Percentiles rank a stretch among this genome's conserved stretches.
Conservation (phyloP, 37 sponge, comb jelly and placozoan genomes). For the Petrosia ficiformis region DNA sequence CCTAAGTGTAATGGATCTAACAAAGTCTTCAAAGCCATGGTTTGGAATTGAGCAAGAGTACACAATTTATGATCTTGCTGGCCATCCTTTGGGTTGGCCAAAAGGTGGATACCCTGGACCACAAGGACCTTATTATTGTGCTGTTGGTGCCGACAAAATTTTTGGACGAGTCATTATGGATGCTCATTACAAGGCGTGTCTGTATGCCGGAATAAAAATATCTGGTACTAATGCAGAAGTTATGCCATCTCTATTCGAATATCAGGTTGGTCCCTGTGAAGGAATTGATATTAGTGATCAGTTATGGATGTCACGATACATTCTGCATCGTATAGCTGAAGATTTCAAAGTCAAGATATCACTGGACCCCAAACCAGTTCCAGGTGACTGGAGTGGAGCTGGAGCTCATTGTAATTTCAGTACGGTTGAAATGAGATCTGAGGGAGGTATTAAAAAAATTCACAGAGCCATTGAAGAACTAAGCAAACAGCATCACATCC, state of each 20-base stretch:
- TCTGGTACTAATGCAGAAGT: slow-evolving; percentile 97
- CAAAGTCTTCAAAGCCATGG: slow-evolving; percentile 73
- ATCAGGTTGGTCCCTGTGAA: slow-evolving; percentile 93
- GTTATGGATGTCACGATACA: slow-evolving; percentile 92
- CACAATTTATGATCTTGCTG: slow-evolving; percentile 66
- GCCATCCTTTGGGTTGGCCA: slow-evolving; percentile 88
- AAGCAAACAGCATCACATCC: slow-evolving; percentile 60
- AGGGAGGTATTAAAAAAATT: slow-evolving; percentile 75
- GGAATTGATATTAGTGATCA: slow-evolving; percentile 91
- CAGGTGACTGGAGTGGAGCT: slow-evolving; percentile 95
- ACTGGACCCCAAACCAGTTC: slow-evolving; percentile 93
- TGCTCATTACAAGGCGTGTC: slow-evolving; percentile 96
- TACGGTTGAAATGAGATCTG: slow-evolving; percentile 78
- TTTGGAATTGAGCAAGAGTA: slow-evolving; percentile 98
- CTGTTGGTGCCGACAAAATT: slow-evolving; percentile 73
- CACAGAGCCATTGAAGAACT: slow-evolving; percentile 77
- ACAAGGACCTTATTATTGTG: slow-evolving; percentile 98
- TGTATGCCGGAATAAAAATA: slow-evolving; percentile 89
- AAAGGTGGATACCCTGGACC: slow-evolving; percentile 88
- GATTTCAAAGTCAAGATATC: slow-evolving; percentile 79
- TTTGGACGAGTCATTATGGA: slow-evolving; percentile 71
- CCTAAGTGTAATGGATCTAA: slow-evolving; percentile 53
- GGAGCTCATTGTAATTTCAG: slow-evolving; percentile 95
- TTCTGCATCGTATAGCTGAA: slow-evolving; percentile 85
- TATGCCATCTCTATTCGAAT: slow-evolving; percentile 97